A percentile compares a stretch with the other conserved stretches of the same genome.
These are phyloP conservation scores for Orthonyx spaldingii DNA, from an alignment of 2,113 vertebrate genomes.

Conservation along the genomic window DNA sequence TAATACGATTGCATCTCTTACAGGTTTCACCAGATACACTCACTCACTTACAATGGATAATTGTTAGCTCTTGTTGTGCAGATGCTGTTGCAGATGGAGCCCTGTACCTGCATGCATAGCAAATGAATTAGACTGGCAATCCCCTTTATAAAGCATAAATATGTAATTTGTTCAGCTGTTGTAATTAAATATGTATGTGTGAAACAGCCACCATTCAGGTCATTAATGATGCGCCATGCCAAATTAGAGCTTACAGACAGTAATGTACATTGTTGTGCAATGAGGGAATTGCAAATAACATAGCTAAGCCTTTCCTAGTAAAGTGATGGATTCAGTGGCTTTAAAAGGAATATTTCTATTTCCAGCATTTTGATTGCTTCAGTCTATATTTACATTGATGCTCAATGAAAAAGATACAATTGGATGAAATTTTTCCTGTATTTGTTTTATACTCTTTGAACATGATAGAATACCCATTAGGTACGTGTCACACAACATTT, in stretches of 20 bases:
- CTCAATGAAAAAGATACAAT: slow-evolving; percentile 63
- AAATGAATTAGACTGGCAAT: slow-evolving; percentile 90
- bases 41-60: slow-evolving; percentile 81
- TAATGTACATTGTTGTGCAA: slow-evolving; percentile 83
- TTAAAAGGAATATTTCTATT: slow-evolving; percentile 78
- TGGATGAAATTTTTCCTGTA: slow-evolving; percentile 61
- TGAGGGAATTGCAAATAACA: slow-evolving; percentile 82
- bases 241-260: slow-evolving; percentile 88
- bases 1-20: slow-evolving; percentile 73
- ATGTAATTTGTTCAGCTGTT: slow-evolving; percentile 99
- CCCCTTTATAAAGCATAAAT: slow-evolving; percentile 97
- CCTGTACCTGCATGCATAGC: slow-evolving; percentile 94
- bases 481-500: slow-evolving; percentile 63
- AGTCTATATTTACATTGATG: slow-evolving; percentile 70
- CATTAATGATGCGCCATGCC: slow-evolving; percentile 90
- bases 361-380: slow-evolving; percentile 76
- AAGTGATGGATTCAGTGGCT: slow-evolving; percentile 74
- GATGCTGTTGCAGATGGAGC: slow-evolving; percentile 95
- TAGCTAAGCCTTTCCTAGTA: slow-evolving; percentile 75
- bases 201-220: slow-evolving; percentile 92
- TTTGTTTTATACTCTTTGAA: slow-evolving; percentile 72
- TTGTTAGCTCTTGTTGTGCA: slow-evolving; percentile 89
- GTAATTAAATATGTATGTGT: slow-evolving; percentile 99
- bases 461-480: slow-evolving; percentile 63
- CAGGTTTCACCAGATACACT: slow-evolving; percentile 82